These are phyloP conservation scores for Coronaproctus castanopsis DNA, from an alignment of 2,888 invertebrate genomes.

Conservation along the genomic window DNA sequence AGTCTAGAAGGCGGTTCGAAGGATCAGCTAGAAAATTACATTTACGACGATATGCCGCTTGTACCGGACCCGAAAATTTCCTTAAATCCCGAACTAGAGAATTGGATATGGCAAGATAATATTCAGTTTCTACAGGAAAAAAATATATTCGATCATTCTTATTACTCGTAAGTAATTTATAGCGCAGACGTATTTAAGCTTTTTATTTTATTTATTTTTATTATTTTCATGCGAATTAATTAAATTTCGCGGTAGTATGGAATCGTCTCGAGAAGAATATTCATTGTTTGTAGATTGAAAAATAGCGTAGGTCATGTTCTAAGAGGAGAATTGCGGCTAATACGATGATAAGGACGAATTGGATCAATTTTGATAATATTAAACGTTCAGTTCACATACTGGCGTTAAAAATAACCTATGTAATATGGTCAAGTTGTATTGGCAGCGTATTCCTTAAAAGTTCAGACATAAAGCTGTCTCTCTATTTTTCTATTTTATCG, in stretches of 20 bases:
- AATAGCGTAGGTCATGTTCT: too few relatives aligned
- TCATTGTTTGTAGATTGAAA: too few relatives aligned
- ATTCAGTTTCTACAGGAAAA: conserved; percentile 87
- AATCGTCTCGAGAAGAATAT: too few relatives aligned
- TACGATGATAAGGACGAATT: too few relatives aligned
- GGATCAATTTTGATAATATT: too few relatives aligned
- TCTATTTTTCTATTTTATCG: too few relatives aligned
- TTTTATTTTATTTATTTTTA: not conserved
- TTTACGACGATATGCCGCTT: conserved; percentile 21
- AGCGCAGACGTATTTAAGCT: not conserved
- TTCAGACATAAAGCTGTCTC: too few relatives aligned
- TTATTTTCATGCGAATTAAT: not conserved
- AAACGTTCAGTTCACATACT: too few relatives aligned
- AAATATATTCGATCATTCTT: conserved; percentile 87
- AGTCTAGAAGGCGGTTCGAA: conserved; percentile 26
- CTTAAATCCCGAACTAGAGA: conserved; percentile 59
- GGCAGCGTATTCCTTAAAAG: too few relatives aligned
- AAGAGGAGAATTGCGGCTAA: too few relatives aligned
- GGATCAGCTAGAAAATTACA: conserved; percentile 19
- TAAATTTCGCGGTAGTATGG: not conserved
- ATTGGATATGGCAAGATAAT: conserved; percentile 96
- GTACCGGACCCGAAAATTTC: conserved; percentile 27
- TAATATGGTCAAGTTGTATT: too few relatives aligned
- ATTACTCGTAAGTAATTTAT: conserved; percentile 72
- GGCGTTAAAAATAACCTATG: too few relatives aligned